phyloP scores from a whole-genome alignment of 2,113 vertebrate genomes.

The Sylvia atricapilla region DNA sequence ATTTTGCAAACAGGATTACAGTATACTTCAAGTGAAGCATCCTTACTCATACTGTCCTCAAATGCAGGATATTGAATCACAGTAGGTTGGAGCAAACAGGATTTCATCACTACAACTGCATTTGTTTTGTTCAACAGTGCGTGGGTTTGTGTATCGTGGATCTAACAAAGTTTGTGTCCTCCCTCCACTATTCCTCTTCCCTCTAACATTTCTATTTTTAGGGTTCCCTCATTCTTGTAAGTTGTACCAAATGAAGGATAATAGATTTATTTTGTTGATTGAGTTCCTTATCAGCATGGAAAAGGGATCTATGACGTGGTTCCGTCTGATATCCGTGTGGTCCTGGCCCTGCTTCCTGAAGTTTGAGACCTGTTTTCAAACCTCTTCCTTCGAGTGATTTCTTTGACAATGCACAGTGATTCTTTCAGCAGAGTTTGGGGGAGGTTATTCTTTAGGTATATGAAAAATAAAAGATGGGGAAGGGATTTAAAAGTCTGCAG shows the following conservation, averaged over 20 bases:
- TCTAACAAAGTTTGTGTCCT: background rate
- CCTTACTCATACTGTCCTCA: conserved; percentile 26
- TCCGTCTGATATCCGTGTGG: background rate
- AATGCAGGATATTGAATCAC: conserved; percentile 15
- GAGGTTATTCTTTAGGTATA: background rate
- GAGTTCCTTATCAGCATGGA: background rate
- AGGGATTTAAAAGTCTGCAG: background rate
- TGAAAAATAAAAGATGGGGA: background rate
- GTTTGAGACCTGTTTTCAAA: background rate
- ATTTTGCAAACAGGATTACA: conserved; percentile 48
- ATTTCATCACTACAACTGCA: background rate
- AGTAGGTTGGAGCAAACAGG: background rate
- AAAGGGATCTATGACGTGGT: background rate
- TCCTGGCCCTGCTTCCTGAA: background rate
- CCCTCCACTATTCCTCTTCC: background rate
- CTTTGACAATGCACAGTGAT: background rate
- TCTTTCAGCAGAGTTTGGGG: background rate
- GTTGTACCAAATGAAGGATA: background rate
- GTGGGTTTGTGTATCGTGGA: background rate
- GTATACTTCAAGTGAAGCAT: background rate
- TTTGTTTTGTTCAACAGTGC: background rate
- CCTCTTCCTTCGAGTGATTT: background rate
- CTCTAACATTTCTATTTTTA: background rate
- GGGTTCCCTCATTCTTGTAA: background rate
- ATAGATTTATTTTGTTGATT: background rate